Evolutionary conservation across 2,113 vertebrate species (phyloP), one percentile per base, ranked within the genome.

Genomic region (Pituophis catenifer): DNA sequence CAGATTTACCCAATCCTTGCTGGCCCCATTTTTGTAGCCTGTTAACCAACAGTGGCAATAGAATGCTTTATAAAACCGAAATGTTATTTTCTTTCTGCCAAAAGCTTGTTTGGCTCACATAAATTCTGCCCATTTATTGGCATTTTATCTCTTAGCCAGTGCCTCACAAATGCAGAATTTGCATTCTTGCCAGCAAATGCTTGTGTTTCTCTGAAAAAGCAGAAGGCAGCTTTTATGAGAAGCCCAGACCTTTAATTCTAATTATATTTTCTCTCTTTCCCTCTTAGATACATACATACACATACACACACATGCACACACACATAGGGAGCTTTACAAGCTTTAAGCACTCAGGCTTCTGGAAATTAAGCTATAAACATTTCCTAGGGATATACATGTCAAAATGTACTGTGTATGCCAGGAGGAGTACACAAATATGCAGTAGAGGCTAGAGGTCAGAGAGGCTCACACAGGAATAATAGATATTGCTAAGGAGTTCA

Each of bases 191-290:
- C 50, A 90, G 44, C 90, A 24, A 55, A n/a, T 15, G 24, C 38
- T 86, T 48, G 44, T 90, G 57, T 88, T 70, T 85, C 53, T 93
- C 33, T 58, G 81, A 91, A 86, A 8, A 86, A 2, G 10, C n/a
- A 95, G 33, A 93, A 93, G 94, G 85, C 7, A 90, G 1, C 75
- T 94, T 96, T 95, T 13, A 48, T 29, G 93, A 57, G 10, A 29
- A 94, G 94, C 54, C 3, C 29, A 1, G 58, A 50, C 52, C n/a
- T 89, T 91, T 8, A 52, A 65, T 6, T 5, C 52, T 91, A 88
- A 93, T 33, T 89, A 3, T 89, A 5, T 90, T 93, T 11, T 89
- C 93, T 91, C 89, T 89, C 87, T 44, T 38, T 44, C 17, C 33
- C 75, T 81, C 17, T 81, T 21, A 44, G 17, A 81, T 44, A 81